Evolutionary conservation across 1,140 invertebrate genomes (phyloP).

Genomic region (Notospermus geniculatus): DNA sequence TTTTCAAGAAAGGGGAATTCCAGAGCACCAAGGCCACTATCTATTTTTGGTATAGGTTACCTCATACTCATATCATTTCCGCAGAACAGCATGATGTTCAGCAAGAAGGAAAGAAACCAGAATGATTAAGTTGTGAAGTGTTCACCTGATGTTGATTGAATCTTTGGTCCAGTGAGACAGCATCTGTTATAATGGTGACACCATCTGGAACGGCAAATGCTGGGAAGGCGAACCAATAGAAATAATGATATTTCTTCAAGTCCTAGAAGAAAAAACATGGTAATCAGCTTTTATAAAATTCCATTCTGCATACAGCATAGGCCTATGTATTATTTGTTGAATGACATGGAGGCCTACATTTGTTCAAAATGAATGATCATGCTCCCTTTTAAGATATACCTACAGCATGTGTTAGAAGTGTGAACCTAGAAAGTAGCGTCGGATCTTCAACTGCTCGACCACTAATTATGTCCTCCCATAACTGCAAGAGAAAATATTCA

Average conservation of each 20-base stretch:
- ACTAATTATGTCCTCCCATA: conserved; percentile 68
- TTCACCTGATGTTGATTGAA: conserved; percentile 35
- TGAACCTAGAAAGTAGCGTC: conserved; percentile 70
- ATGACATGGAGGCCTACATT: no score
- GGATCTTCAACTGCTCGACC: conserved; percentile 71
- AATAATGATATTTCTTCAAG: conserved; percentile 88
- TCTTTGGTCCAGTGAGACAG: conserved; percentile 22
- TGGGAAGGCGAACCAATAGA: conserved; percentile 94
- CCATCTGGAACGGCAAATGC: conserved; percentile 65
- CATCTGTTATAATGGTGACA: conserved; percentile 14
- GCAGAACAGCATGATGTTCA: no score
- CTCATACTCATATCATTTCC: no score
- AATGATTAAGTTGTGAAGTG: no score
- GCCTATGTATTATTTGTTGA: no score
- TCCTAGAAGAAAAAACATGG: conserved; percentile 65
- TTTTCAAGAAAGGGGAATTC: no score
- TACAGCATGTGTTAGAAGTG: conserved; percentile 80
- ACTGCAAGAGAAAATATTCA: conserved; percentile 34
- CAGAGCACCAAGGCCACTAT: no score
- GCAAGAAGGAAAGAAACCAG: no score
- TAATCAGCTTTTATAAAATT: conserved; percentile 11
- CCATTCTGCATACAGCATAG: not conserved
- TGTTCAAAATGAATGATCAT: no score
- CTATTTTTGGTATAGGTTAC: no score
- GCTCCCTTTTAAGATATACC: conserved; percentile 20